Percentiles rank a stretch among this genome's conserved stretches.
Conservation (phyloP, 2,797 vertebrate genomes). For the Danio aesculapii region DNA sequence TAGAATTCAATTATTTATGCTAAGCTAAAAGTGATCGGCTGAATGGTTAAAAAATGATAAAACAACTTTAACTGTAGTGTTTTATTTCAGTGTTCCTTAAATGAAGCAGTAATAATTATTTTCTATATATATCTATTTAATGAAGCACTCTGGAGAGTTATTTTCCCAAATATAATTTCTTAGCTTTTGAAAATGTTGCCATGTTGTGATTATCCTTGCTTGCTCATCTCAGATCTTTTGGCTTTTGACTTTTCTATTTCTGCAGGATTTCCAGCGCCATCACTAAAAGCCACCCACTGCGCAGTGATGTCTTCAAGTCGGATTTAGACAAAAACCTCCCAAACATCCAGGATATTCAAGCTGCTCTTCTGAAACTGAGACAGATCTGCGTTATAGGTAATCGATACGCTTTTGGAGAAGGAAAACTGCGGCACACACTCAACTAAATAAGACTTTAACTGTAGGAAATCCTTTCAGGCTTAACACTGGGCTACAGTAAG, state of each 20-base stretch:
- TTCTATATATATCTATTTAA: not conserved
- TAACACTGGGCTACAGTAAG: not conserved
- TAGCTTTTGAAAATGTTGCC: conserved; percentile 10
- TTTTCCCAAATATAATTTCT: not conserved
- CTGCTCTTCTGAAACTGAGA: conserved; percentile 87
- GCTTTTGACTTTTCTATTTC: conserved; percentile 43
- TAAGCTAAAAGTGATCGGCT: too few species aligned
- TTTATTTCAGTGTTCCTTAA: not conserved
- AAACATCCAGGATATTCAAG: conserved; percentile 90
- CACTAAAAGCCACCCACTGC: conserved; percentile 92
- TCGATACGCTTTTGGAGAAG: conserved; percentile 41
- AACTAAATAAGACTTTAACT: not conserved
- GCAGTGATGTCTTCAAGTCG: conserved; percentile 85
- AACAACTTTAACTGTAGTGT: too few species aligned
- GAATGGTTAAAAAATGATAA: too few species aligned
- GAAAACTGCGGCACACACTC: not conserved
- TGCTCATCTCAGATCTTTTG: conserved; percentile 15
- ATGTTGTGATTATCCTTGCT: conserved; percentile 8
- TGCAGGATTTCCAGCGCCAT: conserved; percentile 89
- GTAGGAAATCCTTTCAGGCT: not conserved
- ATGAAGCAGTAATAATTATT: not conserved
- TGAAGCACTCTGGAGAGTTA: not conserved
- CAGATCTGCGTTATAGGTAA: conserved; percentile 94
- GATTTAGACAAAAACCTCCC: conserved; percentile 92
- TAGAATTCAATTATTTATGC: too few species aligned